Conservation (phyloP, 2,113 vertebrate genomes). For the Chamaetylas fuelleborni region DNA sequence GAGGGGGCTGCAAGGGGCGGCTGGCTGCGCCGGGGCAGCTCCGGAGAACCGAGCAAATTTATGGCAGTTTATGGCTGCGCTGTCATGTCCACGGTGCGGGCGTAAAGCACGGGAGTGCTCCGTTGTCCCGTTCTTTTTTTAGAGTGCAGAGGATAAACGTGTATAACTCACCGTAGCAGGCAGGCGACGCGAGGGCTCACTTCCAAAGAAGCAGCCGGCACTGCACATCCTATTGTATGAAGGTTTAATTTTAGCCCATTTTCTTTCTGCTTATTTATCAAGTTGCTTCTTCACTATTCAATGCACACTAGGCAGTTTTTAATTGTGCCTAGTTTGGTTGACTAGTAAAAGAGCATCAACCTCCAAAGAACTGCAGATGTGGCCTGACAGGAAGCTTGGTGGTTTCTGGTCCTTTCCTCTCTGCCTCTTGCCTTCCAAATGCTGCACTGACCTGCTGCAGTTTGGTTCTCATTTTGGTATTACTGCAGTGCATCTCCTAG, state of each 20-base stretch:
- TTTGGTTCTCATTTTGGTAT: neutral
- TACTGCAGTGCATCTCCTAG: neutral
- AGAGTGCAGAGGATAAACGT: neutral
- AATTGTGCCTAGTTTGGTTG: neutral
- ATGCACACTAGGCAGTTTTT: neutral
- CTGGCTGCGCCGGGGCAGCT: neutral
- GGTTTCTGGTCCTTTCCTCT: neutral
- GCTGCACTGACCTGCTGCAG: neutral
- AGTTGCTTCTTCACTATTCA: neutral
- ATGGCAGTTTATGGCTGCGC: neutral
- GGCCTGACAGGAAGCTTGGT: neutral
- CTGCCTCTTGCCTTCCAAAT: neutral
- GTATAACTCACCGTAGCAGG: neutral
- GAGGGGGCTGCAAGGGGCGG: neutral
- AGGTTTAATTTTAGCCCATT: neutral
- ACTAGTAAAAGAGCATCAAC: neutral
- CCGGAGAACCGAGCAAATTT: neutral
- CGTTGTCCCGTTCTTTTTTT: neutral
- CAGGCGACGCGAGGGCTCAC: accelerated
- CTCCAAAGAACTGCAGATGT: accelerated
- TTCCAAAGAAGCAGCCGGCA: neutral
- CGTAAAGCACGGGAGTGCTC: neutral
- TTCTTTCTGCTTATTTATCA: neutral
- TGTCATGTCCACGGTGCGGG: neutral
- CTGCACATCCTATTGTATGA: neutral